Evolutionary conservation across 1,140 invertebrate species (phyloP).

Genomic region (Contarinia nasturtii): DNA sequence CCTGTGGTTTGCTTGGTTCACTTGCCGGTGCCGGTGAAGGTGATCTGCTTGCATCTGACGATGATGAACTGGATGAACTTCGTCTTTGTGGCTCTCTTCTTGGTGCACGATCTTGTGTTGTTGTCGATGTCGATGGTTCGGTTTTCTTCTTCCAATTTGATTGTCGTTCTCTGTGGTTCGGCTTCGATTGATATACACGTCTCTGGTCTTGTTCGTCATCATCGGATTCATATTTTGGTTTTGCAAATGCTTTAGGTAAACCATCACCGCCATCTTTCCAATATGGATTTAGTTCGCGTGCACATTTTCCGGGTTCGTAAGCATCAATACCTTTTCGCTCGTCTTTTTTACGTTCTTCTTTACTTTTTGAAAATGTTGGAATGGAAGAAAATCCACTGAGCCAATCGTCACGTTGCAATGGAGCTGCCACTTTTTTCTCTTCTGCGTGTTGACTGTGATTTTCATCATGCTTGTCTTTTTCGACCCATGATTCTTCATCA

Average conservation of each 20-base stretch:
- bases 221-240: constrained; percentile 21
- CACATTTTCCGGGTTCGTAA: constrained; percentile 50
- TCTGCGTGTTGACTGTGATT: constrained; percentile 2
- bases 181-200: neutral
- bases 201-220: constrained; percentile 1
- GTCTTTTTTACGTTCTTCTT: constrained; percentile 23
- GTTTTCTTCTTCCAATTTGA: constrained; percentile 10
- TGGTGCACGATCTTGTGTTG: constrained; percentile 5
- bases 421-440: constrained; percentile 5
- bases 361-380: constrained; percentile 22
- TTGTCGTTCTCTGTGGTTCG: neutral
- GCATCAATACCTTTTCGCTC: constrained; percentile 30
- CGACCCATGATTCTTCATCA: constrained; percentile 29
- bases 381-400: constrained; percentile 30
- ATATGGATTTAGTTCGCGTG: constrained; percentile 74
- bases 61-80: neutral
- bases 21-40: neutral
- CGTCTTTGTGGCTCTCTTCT: neutral
- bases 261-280: constrained; percentile 79
- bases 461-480: constrained; percentile 18
- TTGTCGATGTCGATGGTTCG: neutral
- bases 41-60: neutral
- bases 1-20: constrained; percentile 3
- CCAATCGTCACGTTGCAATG: constrained; percentile 29
- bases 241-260: constrained; percentile 37